Evolutionary conservation across 2,888 invertebrate genomes (phyloP).

Genomic region (Tillus elongatus): DNA sequence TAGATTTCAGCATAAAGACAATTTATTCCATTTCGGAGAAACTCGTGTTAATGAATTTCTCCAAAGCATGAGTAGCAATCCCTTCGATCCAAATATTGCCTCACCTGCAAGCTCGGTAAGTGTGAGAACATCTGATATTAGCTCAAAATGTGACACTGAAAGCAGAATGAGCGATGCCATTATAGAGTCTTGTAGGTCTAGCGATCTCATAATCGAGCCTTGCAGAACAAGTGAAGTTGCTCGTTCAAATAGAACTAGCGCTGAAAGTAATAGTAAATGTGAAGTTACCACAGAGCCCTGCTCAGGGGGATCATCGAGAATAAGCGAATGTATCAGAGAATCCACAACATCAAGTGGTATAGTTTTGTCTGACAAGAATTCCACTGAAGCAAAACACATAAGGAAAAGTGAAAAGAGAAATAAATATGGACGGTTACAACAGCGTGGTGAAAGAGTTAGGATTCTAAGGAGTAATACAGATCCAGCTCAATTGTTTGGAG

Average conservation of each 20-base stretch:
- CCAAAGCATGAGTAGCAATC: slow-evolving; percentile 40
- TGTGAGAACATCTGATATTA: slow-evolving; percentile 22
- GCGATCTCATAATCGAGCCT: too few species aligned
- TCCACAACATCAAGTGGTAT: slow-evolving; percentile 34
- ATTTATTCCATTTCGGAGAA: slow-evolving; percentile 43
- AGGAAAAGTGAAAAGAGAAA: slow-evolving; percentile 8
- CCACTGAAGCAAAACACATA: slow-evolving; percentile 8
- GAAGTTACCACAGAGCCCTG: too few species aligned
- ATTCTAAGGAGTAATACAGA: background rate
- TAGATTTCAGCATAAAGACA: slow-evolving; percentile 30
- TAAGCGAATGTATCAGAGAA: too few species aligned
- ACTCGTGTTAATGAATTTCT: slow-evolving; percentile 45
- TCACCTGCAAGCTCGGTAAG: too few species aligned
- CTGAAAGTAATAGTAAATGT: too few species aligned
- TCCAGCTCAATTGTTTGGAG: slow-evolving; percentile 1
- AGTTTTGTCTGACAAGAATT: slow-evolving; percentile 26
- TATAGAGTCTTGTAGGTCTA: too few species aligned
- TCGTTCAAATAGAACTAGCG: too few species aligned
- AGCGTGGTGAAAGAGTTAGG: slow-evolving; percentile 28
- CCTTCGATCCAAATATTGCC: too few species aligned
- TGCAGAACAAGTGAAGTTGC: too few species aligned
- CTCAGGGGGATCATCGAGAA: too few species aligned
- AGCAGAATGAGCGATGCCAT: too few species aligned
- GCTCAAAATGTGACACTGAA: slow-evolving; percentile 18
- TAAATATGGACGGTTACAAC: slow-evolving; percentile 27